phyloP scores from a whole-genome alignment of 64 coral and sea anemone genomes.

The Stichodactyla helianthus region DNA sequence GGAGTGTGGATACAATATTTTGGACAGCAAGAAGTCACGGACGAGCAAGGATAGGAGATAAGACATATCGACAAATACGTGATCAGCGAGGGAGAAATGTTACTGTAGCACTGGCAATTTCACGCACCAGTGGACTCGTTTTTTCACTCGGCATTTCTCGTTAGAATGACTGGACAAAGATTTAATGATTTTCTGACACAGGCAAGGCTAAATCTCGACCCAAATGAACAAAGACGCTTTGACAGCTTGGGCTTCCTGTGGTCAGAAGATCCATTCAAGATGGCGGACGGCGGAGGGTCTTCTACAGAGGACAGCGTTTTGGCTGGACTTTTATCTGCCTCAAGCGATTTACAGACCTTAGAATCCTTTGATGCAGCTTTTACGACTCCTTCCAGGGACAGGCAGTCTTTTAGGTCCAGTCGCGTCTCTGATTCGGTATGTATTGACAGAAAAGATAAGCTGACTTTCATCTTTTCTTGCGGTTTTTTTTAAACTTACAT shows the following conservation, averaged over 20 bases:
- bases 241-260: neutral
- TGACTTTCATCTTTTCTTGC: neutral
- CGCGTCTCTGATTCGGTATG: conserved; percentile 66
- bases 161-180: too few species aligned
- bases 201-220: too few species aligned
- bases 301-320: conserved; percentile 53
- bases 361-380: conserved; percentile 83
- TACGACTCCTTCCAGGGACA: conserved; percentile 52
- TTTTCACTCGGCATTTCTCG: too few species aligned
- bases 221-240: too few species aligned
- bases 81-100: too few species aligned
- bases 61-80: too few species aligned
- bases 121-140: too few species aligned
- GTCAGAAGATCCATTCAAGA: conserved; percentile 38
- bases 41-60: too few species aligned
- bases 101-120: too few species aligned
- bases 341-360: conserved; percentile 59
- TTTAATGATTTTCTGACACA: too few species aligned
- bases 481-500: neutral
- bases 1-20: too few species aligned
- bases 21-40: too few species aligned
- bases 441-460: neutral
- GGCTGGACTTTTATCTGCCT: conserved; percentile 52
- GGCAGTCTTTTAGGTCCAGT: conserved; percentile 60
- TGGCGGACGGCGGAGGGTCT: conserved; percentile 49